Evolutionary conservation across 2,797 vertebrate genomes (phyloP), one percentile per base, ranked within the genome.

Genomic region (Tokudaia muenninki): DNA sequence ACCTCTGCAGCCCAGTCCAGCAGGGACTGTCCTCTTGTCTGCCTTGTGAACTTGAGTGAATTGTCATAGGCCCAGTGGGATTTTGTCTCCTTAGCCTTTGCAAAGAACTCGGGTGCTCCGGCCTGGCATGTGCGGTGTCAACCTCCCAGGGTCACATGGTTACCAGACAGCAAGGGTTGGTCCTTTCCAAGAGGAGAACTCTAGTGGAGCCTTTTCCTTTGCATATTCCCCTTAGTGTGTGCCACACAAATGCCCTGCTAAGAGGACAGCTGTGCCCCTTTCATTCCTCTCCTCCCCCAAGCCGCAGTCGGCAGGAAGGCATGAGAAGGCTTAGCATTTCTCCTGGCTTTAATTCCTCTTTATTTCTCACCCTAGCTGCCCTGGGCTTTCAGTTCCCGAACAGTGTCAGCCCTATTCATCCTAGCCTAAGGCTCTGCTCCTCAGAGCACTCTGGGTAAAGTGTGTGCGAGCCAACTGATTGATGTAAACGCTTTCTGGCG

Each of bases 61-160:
- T 50, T 31, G 57, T 37, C 41, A 14, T 0, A 8, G 9, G 16
- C 19, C 72, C 16, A 0, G 6, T 0, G 10, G 72, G 5, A 59
- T 57, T 89, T 37, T 22, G 77, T 72, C 65, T 37, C 47, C 44
- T 47, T 26, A 22, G 24, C 13, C 75, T 31, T 13, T 63, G 19
- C n/a, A 94, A 55, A 67, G n/a, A 67, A 34, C 24, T 61, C 10
- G 0, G 11, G 50, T 22, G 82, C n/a, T 22, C 2, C 16, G 24
- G 9, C 3, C 24, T 21, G 47, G 34, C n/a, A 34, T 0, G 17
- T 4, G 12, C 24, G 17, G 17, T 26, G 10, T 13, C 7, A 10
- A 47, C 21, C 3, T 4, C 8, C 16, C 2, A 0, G 2, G 24
- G 8, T 12, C 16, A 77, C 2, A 70, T 4, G n/a, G 13, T 3